A percentile compares a stretch with the other conserved stretches of the same genome.
These are phyloP conservation scores for Elysia chlorotica DNA, from an alignment of 1,140 invertebrate genomes.

Conservation along the genomic window DNA sequence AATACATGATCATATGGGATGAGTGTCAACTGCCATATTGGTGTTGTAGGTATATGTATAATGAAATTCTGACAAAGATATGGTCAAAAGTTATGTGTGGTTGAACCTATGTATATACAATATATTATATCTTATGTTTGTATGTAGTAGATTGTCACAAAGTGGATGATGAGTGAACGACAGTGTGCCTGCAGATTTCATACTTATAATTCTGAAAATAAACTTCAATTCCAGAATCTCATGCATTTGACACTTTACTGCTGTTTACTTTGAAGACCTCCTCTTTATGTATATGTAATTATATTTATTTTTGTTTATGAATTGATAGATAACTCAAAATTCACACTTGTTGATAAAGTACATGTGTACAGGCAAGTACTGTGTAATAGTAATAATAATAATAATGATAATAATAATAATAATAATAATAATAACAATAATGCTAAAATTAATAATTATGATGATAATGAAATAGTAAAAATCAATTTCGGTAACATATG, in stretches of 20 bases:
- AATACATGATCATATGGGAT: too few species aligned
- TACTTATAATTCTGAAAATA: neutral
- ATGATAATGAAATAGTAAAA: too few species aligned
- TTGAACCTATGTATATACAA: too few species aligned
- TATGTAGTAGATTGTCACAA: neutral
- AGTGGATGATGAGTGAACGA: neutral
- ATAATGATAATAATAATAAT: too few species aligned
- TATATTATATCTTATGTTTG: neutral
- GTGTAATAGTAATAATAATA: neutral
- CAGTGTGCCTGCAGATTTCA: neutral
- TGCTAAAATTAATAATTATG: too few species aligned
- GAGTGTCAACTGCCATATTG: too few species aligned
- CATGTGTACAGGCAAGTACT: neutral
- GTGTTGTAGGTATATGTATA: neutral
- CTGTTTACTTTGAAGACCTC: too few species aligned
- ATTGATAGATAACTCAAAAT: neutral
- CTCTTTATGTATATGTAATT: neutral
- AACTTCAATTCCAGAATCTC: too few species aligned
- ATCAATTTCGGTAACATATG: too few species aligned
- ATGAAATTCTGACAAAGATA: neutral
- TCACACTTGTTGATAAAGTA: neutral
- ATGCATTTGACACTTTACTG: too few species aligned
- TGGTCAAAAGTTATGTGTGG: too few species aligned
- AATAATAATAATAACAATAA: too few species aligned
- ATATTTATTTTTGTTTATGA: neutral